phyloP scores from a whole-genome alignment of 2,888 invertebrate genomes.

The Tiliacea aurago region DNA sequence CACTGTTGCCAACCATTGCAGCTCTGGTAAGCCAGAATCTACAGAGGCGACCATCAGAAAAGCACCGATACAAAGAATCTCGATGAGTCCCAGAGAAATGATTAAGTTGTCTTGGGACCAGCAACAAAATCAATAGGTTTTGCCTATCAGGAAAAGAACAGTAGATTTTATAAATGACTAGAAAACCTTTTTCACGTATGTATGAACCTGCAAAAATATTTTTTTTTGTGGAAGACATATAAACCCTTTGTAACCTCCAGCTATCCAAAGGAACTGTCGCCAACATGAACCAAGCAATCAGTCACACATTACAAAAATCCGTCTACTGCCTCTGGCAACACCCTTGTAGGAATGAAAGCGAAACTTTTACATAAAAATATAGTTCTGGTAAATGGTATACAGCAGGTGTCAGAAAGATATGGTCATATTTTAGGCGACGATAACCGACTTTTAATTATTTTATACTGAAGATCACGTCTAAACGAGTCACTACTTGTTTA shows the following conservation, averaged over 20 bases:
- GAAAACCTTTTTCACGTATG: neutral
- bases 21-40: neutral
- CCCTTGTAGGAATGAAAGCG: slow-evolving; percentile 2
- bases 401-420: neutral
- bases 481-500: too few relatives aligned
- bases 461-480: too few relatives aligned
- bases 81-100: neutral
- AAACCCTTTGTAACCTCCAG: neutral
- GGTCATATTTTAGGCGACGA: too few relatives aligned
- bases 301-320: slow-evolving; percentile 48
- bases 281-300: slow-evolving; percentile 25
- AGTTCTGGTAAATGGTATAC: slow-evolving; percentile 2
- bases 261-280: slow-evolving; percentile 26
- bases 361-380: slow-evolving; percentile 15
- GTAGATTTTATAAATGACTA: neutral
- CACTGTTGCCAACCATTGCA: neutral
- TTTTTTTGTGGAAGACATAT: neutral
- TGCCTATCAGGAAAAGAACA: neutral
- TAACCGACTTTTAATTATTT: too few relatives aligned
- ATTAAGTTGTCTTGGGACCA: neutral
- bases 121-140: neutral
- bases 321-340: slow-evolving; percentile 44
- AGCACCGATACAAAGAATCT: neutral
- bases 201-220: neutral
- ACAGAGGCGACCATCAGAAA: neutral